Percentiles rank a stretch among this genome's conserved stretches.
These are phyloP conservation scores for Drymonia ruficornis DNA, from an alignment of 2,888 invertebrate species.

Conservation along the genomic window DNA sequence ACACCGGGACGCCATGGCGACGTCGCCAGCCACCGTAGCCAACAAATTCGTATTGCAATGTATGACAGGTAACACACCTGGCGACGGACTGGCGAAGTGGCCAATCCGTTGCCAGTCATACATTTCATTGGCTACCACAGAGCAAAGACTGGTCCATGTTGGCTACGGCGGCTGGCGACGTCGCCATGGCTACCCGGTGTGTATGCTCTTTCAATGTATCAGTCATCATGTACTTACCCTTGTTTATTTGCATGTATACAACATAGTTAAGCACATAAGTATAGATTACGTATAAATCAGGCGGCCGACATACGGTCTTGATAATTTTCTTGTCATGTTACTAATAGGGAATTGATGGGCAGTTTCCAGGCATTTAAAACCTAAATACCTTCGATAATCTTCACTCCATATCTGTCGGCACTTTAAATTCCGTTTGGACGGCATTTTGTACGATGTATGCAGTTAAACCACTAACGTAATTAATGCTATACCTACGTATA, in stretches of 20 bases:
- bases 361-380: conserved; percentile 45
- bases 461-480: conserved; percentile 1
- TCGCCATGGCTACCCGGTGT: not conserved
- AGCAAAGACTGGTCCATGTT: too few relatives aligned
- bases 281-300: conserved; percentile 40
- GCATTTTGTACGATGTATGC: conserved; percentile 24
- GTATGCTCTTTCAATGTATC: not conserved
- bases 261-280: conserved; percentile 21
- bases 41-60: too few relatives aligned
- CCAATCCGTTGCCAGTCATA: too few relatives aligned
- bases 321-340: conserved; percentile 50
- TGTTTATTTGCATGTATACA: not conserved
- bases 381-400: conserved; percentile 43
- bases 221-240: conserved; percentile 2
- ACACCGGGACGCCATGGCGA: too few relatives aligned
- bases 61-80: too few relatives aligned
- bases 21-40: too few relatives aligned
- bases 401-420: conserved; percentile 41
- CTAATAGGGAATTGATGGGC: conserved; percentile 51
- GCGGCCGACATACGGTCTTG: conserved; percentile 27
- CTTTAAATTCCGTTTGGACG: conserved; percentile 36
- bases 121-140: too few relatives aligned
- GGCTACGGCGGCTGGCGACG: too few relatives aligned
- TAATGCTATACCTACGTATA: not conserved
- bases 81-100: too few relatives aligned